Evolutionary conservation across 2,797 vertebrate species (phyloP), one percentile per base, ranked within the genome.

Genomic region (Sparidentex hasta): DNA sequence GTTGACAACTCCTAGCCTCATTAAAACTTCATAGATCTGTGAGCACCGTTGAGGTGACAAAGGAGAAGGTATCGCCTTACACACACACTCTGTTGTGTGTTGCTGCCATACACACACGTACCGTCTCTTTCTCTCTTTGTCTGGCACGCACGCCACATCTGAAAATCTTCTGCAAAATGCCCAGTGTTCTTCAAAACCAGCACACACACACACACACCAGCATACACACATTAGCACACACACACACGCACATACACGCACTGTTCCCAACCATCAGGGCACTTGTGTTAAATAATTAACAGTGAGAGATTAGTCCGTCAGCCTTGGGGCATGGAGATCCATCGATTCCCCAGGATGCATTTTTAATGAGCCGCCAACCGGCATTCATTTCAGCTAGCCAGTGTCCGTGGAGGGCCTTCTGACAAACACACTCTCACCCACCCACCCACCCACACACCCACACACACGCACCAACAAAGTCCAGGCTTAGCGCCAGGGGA

Each of bases 271-370:
- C 82, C 65, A 74, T 87, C 81, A 78, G 84, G 65, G 71, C 89
- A 86, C 86, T 91, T 77, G 76, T 86, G 81, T 92, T 95, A 92
- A 96, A 95, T 96, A 95, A 96, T 95, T 95, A 95, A 95, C 90
- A 81, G 87, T 74, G 88, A 89, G 90, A 95, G 93, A 96, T 96
- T 92, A 92, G 94, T 92, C 92, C 87, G 89, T 94, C 93, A 94
- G 94, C 93, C 84, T 82, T 62, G 46, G 93, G 92, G 86, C 92
- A 75, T 41, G 77, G 88, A 94, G 95, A 90, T 93, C 91, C 94
- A 95, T 96, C 83, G 93, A 96, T 95, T 95, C 78, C 91, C 87
- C 88, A 90, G 79, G 82, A 93, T 95, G 94, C 89, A 94, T 94
- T 94, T 95, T 95, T 96, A 95, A 95, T 95, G 92, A 95, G 93